Evolutionary conservation across 2,797 vertebrate genomes (phyloP).

Genomic region (Apogon hyalosoma): DNA sequence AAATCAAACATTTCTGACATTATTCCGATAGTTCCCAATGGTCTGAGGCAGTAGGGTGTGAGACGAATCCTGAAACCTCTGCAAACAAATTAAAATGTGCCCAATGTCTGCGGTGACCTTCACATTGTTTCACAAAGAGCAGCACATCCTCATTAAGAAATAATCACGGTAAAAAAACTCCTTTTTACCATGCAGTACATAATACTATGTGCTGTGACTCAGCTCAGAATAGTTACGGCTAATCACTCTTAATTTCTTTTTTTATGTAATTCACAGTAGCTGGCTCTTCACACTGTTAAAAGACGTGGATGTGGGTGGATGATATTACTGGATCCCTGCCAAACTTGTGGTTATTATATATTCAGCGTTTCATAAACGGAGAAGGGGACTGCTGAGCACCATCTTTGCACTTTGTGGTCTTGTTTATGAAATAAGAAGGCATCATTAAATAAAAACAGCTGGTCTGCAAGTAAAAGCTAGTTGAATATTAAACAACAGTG

Average conservation of each 20-base stretch:
- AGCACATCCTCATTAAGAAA: background rate
- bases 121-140: background rate
- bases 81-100: constrained; percentile 2
- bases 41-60: constrained; percentile 14
- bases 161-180: constrained; percentile 3
- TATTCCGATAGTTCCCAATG: constrained; percentile 4
- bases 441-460: constrained; percentile 24
- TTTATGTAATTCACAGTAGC: background rate
- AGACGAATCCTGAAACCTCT: constrained; percentile 32
- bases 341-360: constrained; percentile 17
- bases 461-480: background rate
- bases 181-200: background rate
- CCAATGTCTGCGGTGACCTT: constrained; percentile 3
- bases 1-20: constrained; percentile 10
- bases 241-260: no score
- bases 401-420: background rate
- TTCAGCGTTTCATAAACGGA: constrained; percentile 17
- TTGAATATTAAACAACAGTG: background rate
- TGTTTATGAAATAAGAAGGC: constrained; percentile 25
- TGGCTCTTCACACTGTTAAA: background rate
- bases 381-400: background rate
- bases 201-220: constrained; percentile 1
- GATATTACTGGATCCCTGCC: background rate
- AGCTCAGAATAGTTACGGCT: background rate
- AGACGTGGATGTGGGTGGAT: background rate